Base-by-base conservation (phyloP, 2,113 vertebrate genomes). In the Eidolon helvum region DNA sequence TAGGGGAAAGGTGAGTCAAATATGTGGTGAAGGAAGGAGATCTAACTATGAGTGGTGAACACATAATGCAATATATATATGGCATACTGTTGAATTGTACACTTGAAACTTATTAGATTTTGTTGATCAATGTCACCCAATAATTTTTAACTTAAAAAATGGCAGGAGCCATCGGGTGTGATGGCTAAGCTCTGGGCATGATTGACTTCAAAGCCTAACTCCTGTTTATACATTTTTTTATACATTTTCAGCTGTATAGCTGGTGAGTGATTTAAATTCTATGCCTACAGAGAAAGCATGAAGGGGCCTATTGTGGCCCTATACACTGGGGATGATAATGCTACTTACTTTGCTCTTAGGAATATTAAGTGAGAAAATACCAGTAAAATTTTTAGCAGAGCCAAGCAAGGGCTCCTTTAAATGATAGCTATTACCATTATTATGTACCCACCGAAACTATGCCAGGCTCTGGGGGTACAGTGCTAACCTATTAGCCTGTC, bases 401-500 rank as follows among this genome's bases (percentile, higher is more conserved):
- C 26, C 12, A 33, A 82, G n/a, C 38, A 57, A 50, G 40, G 11
- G 15, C n/a, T 55, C 69, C 11, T 8, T 65, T 65, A 69, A 33
- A 50, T n/a, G 74, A 43, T 4, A 35, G 74, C 38, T 55, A 0
- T 26, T 10, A 19, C 22, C 8, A 12, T 16, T 77, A 43, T 22
- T n/a, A 45, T 0, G 21, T 22, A 11, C 28, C 7, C 33, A 21
- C 30, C 0, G 35, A 16, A 0, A 0, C 10, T 19, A 6, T 0
- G 4, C 40, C 48, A 66, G 40, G 30, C 55, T 78, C 45, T 2
- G 10, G 33, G 65, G 2, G 7, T 26, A 45, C 0, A 1, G 19
- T 15, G 16, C 28, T 22, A 4, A 19, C 35, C 10, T 24, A 2
- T 21, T 8, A 74, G 24, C 19, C 33, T 68, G 71, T 72, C 3